phyloP scores from a whole-genome alignment of 2,113 vertebrate genomes.

The Channa maculata region DNA sequence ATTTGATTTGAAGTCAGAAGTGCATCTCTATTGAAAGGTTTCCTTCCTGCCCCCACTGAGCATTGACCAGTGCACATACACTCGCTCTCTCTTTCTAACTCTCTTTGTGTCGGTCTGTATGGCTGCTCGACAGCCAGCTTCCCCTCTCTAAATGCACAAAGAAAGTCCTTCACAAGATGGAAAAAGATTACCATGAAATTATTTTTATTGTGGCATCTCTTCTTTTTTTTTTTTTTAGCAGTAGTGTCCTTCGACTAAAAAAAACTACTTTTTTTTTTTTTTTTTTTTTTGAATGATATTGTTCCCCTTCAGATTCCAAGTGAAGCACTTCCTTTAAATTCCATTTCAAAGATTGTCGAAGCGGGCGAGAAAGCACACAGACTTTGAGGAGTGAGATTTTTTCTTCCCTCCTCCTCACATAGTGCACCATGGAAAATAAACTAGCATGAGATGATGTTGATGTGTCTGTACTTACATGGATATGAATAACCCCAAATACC shows the following conservation, averaged over 20 bases:
- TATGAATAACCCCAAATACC: neutral
- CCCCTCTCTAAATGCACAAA: slow-evolving; percentile 53
- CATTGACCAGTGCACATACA: slow-evolving; percentile 45
- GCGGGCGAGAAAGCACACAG: neutral
- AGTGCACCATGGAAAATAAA: neutral
- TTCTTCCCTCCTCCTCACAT: neutral
- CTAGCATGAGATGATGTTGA: neutral
- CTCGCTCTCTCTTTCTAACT: slow-evolving; percentile 5
- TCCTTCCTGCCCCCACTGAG: slow-evolving; percentile 76
- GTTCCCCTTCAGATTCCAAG: neutral
- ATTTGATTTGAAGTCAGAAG: slow-evolving; percentile 64
- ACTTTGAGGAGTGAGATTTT: neutral
- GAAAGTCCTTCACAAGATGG: slow-evolving; percentile 45
- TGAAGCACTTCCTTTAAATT: neutral
- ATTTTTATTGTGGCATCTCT: slow-evolving; percentile 43
- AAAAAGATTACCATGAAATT: slow-evolving; percentile 38
- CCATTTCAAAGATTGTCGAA: neutral
- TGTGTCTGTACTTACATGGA: neutral
- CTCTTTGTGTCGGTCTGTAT: slow-evolving; percentile 42
- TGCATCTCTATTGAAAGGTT: slow-evolving; percentile 64
- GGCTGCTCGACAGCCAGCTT: slow-evolving; percentile 61
- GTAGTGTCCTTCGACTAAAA: slow-evolving; percentile 8
- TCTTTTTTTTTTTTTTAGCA: neutral
- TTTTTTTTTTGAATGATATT: neutral
- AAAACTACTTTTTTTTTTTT: neutral